These are phyloP conservation scores for Muraenolepis orangiensis DNA, from an alignment of 2,797 vertebrate genomes.

Conservation along the genomic window DNA sequence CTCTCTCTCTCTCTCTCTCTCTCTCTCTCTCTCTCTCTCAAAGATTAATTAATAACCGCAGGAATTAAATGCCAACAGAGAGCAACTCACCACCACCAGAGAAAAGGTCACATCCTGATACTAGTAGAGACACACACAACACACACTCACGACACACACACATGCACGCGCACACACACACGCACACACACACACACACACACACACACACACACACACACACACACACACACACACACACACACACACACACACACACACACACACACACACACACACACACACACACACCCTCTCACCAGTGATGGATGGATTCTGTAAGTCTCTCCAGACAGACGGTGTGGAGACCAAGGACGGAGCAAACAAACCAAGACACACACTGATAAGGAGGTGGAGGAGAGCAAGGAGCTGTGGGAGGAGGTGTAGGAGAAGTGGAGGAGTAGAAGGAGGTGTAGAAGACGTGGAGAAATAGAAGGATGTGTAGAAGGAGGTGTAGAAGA, in stretches of 20 bases:
- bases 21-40: conserved; percentile 23
- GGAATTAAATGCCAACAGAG: conserved; percentile 72
- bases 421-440: conserved; percentile 24
- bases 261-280: conserved; percentile 3
- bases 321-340: conserved; percentile 45
- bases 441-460: conserved; percentile 13
- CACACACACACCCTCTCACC: conserved; percentile 4
- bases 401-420: no score
- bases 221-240: neutral
- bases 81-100: conserved; percentile 56
- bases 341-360: conserved; percentile 44
- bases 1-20: conserved; percentile 15
- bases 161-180: neutral
- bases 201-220: conserved; percentile 34
- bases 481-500: no score
- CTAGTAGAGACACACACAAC: no score
- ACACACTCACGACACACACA: conserved; percentile 34
- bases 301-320: conserved; percentile 62
- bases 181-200: conserved; percentile 31
- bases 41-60: conserved; percentile 76
- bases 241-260: conserved; percentile 1
- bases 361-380: conserved; percentile 28
- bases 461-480: conserved; percentile 20
- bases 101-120: no score
- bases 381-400: conserved; percentile 40